Base-by-base conservation (phyloP, 2,888 invertebrate genomes). In the Andricus quercusramuli region DNA sequence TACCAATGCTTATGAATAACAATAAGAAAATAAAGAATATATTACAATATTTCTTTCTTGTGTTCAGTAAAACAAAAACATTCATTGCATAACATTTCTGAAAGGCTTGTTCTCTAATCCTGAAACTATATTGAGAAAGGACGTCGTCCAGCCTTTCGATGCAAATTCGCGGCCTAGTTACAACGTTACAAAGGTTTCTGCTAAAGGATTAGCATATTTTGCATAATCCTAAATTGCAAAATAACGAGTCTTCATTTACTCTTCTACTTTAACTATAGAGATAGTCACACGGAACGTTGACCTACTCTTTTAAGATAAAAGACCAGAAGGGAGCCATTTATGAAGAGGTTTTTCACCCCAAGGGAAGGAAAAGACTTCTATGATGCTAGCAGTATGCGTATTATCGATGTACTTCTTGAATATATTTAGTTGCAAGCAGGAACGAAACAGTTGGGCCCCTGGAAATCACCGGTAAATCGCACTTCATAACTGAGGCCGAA, bases 171-270 rank as follows among this genome's bases (percentile, higher is more conserved):
- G 87, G 83, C 84, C 88, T 83, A 88, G 86, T 89, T 88, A 86
- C 78, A 85, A 77, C 29, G 29, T 74, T 51, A 51, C 70, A 74
- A 74, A 83, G 82, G 80, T 83, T 86, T 82, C 79, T 79, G 84
- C 79, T 83, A 79, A 83, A 86, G 82, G 82, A 51, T 59, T 82
- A 67, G 79, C 81, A 85, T 86, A 85, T 85, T 90, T 89, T 87
- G 87, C 90, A 89, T 90, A 90, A 90, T 89, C 89, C 89, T 84
- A 85, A 85, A 86, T 84, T 85, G 82, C 77, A 84, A 79, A 83
- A 78, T 82, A 84, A 83, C 80, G 83, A 84, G 82, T 82, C 82
- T 81, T 76, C 70, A 56, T 79, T 70, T 59, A 81, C 81, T 78
- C 82, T 82, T 79, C 80, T 82, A 81, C 56, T 80, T 78, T 78